These are phyloP conservation scores for Poicephalus gulielmi DNA, from an alignment of 2,113 vertebrate genomes.

Conservation along the genomic window DNA sequence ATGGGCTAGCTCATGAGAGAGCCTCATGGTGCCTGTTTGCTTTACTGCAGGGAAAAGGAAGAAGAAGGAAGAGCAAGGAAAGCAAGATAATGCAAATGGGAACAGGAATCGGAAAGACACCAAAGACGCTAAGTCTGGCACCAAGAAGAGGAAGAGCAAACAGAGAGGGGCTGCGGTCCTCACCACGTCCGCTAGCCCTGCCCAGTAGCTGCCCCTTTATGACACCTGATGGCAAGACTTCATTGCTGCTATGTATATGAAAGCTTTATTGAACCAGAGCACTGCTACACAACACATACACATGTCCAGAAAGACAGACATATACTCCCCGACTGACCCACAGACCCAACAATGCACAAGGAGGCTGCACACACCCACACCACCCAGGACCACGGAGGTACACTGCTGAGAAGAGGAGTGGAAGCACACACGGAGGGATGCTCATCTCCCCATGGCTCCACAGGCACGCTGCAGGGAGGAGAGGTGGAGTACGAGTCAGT, in stretches of 20 bases:
- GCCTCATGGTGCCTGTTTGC: constrained; percentile 10
- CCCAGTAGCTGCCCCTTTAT: constrained; percentile 71
- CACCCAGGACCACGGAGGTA: neutral
- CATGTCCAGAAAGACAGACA: neutral
- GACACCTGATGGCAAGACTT: constrained; percentile 37
- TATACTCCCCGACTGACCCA: constrained; percentile 12
- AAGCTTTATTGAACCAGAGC: constrained; percentile 68
- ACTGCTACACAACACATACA: constrained; percentile 22
- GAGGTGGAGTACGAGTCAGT: neutral
- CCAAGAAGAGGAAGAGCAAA: constrained; percentile 80
- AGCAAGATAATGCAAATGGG: constrained; percentile 70
- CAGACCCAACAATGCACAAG: neutral
- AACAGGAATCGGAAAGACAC: constrained; percentile 74
- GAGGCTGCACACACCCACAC: neutral
- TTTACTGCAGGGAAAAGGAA: constrained; percentile 76
- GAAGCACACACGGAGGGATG: neutral
- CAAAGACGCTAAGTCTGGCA: constrained; percentile 72
- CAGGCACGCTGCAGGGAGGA: neutral
- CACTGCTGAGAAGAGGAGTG: neutral
- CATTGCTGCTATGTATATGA: constrained; percentile 69
- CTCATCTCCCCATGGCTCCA: neutral
- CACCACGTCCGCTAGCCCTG: constrained; percentile 67
- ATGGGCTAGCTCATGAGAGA: neutral
- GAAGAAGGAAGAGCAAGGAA: constrained; percentile 76
- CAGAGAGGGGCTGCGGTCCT: constrained; percentile 75